phyloP scores from a whole-genome alignment of 1,140 invertebrate species.

The Pogonomyrmex californicus region DNA sequence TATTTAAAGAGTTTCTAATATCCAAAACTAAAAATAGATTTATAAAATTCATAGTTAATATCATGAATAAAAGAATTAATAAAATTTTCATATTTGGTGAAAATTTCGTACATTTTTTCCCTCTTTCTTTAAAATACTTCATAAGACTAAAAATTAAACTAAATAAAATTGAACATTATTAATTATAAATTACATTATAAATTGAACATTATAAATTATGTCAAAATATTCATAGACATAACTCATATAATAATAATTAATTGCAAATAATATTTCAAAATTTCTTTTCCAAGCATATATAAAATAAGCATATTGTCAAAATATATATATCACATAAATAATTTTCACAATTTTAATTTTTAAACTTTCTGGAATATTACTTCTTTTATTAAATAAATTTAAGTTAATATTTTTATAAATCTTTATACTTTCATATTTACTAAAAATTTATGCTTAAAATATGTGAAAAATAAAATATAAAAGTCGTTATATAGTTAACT shows the following conservation, averaged over 20 bases:
- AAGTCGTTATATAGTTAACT: neutral
- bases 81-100: neutral
- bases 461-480: neutral
- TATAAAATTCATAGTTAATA: neutral
- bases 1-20: neutral
- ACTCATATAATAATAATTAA: neutral
- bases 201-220: neutral
- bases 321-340: slow-evolving; percentile 15
- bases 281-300: neutral
- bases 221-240: neutral
- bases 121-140: slow-evolving; percentile 37
- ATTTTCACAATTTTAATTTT: neutral
- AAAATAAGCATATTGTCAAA: neutral
- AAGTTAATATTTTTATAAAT: neutral
- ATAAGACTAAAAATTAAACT: neutral
- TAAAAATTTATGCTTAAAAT: neutral
- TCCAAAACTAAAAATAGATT: neutral
- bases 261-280: neutral
- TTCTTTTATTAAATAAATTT: slow-evolving; percentile 13
- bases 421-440: neutral
- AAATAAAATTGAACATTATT: neutral
- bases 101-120: neutral
- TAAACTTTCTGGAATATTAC: neutral
- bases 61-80: neutral
- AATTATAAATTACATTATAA: neutral